Conservation (phyloP, 2,113 vertebrate genomes). For the Globicephala melas region DNA sequence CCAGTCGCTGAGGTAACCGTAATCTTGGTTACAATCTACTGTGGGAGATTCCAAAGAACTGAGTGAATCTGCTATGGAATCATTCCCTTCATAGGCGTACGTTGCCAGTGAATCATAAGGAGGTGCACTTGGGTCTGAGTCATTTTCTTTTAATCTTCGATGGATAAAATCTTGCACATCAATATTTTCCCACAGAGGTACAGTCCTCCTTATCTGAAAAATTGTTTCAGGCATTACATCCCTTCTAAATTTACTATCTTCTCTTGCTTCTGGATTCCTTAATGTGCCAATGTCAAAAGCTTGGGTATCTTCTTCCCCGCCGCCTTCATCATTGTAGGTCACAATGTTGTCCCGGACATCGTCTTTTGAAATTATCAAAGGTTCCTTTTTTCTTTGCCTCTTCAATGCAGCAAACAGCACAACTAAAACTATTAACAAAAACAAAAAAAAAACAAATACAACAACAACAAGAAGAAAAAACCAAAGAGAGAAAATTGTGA, state of each 20-base stretch:
- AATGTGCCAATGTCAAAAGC: constrained; percentile 88
- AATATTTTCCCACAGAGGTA: constrained; percentile 85
- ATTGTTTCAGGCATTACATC: constrained; percentile 87
- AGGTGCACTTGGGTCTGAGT: constrained; percentile 84
- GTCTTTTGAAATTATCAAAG: constrained; percentile 86
- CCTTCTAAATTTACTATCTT: constrained; percentile 84
- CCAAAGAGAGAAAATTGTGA: not conserved
- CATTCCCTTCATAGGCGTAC: constrained; percentile 85
- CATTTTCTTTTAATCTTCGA: constrained; percentile 85
- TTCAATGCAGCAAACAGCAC: constrained; percentile 85
- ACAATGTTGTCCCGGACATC: constrained; percentile 88
- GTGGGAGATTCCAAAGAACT: constrained; percentile 85
- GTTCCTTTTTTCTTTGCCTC: constrained; percentile 86
- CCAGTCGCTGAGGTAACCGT: constrained; percentile 86
- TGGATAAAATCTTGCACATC: constrained; percentile 88
- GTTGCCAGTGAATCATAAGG: constrained; percentile 88
- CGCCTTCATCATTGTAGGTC: constrained; percentile 89
- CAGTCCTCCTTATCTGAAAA: constrained; percentile 83
- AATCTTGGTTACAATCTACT: constrained; percentile 84
- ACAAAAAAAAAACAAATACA: not conserved
- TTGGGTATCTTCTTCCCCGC: constrained; percentile 88
- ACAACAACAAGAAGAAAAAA: not conserved
- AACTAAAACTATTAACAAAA: constrained; percentile 80
- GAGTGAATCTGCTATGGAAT: constrained; percentile 85
- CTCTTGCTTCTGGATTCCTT: constrained; percentile 85